These are phyloP conservation scores for Drosophila dunni DNA, from an alignment of 1,140 invertebrate genomes.

Conservation along the genomic window DNA sequence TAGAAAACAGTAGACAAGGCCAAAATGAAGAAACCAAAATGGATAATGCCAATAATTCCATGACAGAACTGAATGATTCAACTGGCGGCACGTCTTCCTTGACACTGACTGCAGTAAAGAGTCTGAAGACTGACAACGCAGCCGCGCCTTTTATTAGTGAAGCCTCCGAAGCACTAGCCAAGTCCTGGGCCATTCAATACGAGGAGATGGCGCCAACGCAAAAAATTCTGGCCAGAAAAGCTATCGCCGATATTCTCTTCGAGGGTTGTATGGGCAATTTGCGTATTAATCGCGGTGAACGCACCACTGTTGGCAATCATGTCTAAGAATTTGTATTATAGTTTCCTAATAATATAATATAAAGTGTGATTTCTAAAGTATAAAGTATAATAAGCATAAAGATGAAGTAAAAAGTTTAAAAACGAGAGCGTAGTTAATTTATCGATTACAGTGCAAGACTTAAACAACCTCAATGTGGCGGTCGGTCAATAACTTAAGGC, in stretches of 20 bases:
- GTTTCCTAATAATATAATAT: slow-evolving; percentile 8
- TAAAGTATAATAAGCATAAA: neutral
- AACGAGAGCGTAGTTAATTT: neutral
- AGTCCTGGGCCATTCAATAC: slow-evolving; percentile 79
- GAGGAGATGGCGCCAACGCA: slow-evolving; percentile 73
- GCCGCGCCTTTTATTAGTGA: slow-evolving; percentile 50
- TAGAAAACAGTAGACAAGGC: slow-evolving; percentile 13
- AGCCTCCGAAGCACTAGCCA: slow-evolving; percentile 67
- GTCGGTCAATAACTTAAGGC: slow-evolving; percentile 2
- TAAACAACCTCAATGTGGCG: neutral
- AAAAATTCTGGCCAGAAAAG: slow-evolving; percentile 74
- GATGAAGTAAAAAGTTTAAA: neutral
- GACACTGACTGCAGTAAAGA: slow-evolving; percentile 4
- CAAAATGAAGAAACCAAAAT: slow-evolving; percentile 20
- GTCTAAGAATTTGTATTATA: neutral
- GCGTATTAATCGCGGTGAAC: slow-evolving; percentile 64
- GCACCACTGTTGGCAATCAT: slow-evolving; percentile 48
- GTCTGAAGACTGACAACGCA: neutral
- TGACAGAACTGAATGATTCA: slow-evolving; percentile 20
- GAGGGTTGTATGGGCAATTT: slow-evolving; percentile 81
- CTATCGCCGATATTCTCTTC: slow-evolving; percentile 77
- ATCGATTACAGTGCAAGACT: neutral
- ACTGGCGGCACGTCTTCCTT: slow-evolving; percentile 4
- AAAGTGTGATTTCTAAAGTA: neutral
- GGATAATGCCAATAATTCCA: slow-evolving; percentile 13